Conservation (phyloP, 2,113 vertebrate genomes). For the Sturnira hondurensis region DNA sequence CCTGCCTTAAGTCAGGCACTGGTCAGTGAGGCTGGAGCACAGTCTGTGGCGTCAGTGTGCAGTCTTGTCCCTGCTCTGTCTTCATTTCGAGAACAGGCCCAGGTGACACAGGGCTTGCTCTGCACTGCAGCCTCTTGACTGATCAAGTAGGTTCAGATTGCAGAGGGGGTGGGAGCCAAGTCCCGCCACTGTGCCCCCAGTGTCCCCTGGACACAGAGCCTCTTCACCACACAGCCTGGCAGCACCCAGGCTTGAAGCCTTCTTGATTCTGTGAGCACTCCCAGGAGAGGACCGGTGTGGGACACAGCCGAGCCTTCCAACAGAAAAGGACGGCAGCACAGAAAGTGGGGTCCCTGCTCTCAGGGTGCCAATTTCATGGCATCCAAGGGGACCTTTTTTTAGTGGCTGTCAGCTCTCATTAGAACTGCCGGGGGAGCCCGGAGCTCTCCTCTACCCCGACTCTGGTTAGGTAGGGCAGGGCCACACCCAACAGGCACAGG, state of each 20-base stretch:
- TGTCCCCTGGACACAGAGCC: background rate
- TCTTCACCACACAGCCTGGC: accelerated
- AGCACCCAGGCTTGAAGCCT: background rate
- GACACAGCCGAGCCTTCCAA: background rate
- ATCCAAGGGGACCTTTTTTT: background rate
- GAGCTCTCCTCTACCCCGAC: background rate
- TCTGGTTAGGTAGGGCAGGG: background rate
- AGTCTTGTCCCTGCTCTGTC: background rate
- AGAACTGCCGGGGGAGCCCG: background rate
- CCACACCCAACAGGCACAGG: accelerated
- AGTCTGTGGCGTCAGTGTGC: background rate
- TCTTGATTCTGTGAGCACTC: background rate
- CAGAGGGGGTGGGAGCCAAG: background rate
- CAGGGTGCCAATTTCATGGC: background rate
- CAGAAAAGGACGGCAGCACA: background rate
- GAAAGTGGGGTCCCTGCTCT: background rate
- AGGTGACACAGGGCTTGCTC: background rate
- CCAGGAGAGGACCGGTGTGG: background rate
- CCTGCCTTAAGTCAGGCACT: background rate
- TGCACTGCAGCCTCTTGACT: background rate
- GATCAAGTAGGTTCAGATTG: background rate
- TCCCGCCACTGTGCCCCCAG: background rate
- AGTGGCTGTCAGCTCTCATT: background rate
- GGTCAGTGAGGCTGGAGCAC: background rate
- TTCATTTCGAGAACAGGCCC: background rate